Evolutionary conservation across 2,888 invertebrate genomes (phyloP).

Genomic region (Drosophila lutescens): DNA sequence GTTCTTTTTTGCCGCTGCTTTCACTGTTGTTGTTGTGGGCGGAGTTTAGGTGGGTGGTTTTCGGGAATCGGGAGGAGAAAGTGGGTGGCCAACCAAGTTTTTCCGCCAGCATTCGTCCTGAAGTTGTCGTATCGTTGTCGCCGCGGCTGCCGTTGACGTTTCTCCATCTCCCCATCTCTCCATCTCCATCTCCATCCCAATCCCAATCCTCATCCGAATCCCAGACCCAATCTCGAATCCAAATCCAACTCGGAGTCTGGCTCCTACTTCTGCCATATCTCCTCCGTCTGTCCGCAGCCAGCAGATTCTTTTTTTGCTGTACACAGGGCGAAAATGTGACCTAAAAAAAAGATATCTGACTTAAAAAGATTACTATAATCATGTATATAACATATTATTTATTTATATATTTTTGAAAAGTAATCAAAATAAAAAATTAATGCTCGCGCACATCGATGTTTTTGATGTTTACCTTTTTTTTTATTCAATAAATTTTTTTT

Average conservation of each 20-base stretch:
- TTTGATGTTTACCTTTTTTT: too few relatives aligned
- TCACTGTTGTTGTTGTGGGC: constrained; percentile 44
- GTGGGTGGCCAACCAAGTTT: constrained; percentile 65
- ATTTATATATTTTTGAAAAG: too few relatives aligned
- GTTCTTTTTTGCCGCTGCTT: constrained; percentile 48
- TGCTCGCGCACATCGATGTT: too few relatives aligned
- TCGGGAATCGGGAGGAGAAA: neutral
- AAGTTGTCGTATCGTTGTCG: constrained; percentile 51
- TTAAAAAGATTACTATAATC: too few relatives aligned
- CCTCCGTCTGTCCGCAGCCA: neutral
- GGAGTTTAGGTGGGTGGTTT: constrained; percentile 27
- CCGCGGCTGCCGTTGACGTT: constrained; percentile 66
- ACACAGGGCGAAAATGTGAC: constrained; percentile 1
- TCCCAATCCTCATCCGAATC: constrained; percentile 14
- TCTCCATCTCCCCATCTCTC: constrained; percentile 28
- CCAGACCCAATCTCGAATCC: constrained; percentile 20
- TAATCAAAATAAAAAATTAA: too few relatives aligned
- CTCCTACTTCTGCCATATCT: constrained; percentile 26
- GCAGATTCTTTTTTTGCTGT: constrained; percentile 7
- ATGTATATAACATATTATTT: too few relatives aligned
- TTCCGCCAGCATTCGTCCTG: constrained; percentile 63
- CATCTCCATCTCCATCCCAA: constrained; percentile 4
- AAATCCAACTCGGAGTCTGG: constrained; percentile 27
- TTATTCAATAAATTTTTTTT: too few relatives aligned
- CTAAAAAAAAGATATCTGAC: too few relatives aligned